phyloP scores from a whole-genome alignment of 2,797 vertebrate genomes.

The Babyrousa celebensis region DNA sequence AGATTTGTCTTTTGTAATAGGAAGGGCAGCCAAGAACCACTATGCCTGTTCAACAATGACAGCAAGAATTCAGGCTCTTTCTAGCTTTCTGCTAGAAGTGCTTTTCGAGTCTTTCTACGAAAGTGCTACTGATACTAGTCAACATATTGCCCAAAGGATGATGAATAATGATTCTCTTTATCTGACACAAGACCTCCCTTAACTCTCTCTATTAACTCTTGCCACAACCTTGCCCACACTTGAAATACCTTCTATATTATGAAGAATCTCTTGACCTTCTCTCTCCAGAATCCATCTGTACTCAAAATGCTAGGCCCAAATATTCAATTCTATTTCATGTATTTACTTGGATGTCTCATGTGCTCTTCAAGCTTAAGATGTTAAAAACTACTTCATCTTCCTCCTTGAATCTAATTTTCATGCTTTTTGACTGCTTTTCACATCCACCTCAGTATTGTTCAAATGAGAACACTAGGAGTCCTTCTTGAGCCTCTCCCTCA shows the following conservation, averaged over 20 bases:
- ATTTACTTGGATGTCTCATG: neutral
- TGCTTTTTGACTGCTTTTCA: neutral
- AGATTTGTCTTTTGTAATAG: slow-evolving; percentile 21
- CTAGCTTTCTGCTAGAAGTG: neutral
- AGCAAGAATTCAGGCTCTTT: neutral
- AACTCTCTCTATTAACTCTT: neutral
- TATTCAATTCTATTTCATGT: neutral
- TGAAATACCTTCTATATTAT: neutral
- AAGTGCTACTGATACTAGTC: neutral
- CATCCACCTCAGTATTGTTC: neutral
- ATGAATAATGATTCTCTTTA: neutral
- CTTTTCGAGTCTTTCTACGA: neutral
- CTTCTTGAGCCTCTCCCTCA: neutral
- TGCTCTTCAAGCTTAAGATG: neutral
- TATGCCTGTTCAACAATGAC: neutral
- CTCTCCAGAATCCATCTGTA: neutral
- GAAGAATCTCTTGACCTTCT: neutral
- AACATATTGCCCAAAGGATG: neutral
- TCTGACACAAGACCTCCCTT: neutral
- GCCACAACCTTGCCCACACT: neutral
- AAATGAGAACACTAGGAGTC: slow-evolving; percentile 4
- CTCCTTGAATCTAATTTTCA: neutral
- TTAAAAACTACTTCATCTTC: neutral
- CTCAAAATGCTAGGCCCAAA: neutral
- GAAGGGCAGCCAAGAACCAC: neutral